Conservation (phyloP, 2,797 vertebrate genomes). For the Mustela erminea region DNA sequence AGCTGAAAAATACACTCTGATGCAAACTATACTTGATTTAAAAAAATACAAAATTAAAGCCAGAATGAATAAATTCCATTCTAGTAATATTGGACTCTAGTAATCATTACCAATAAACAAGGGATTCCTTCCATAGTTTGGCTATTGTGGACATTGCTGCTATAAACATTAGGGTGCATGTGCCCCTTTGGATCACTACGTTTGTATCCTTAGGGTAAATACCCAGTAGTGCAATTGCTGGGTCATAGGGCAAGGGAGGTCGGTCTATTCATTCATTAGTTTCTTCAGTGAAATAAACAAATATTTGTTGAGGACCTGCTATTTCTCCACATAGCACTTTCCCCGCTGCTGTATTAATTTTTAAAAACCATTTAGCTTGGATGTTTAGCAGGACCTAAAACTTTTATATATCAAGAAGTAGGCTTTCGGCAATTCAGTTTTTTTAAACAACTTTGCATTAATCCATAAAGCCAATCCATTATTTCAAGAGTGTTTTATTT, state of each 20-base stretch:
- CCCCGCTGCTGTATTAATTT: neutral
- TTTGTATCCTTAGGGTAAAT: too few species aligned
- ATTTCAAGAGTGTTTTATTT: slow-evolving; percentile 26
- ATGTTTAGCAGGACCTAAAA: neutral
- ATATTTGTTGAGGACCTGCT: neutral
- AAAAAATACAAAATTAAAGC: neutral
- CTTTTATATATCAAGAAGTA: neutral
- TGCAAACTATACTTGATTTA: neutral
- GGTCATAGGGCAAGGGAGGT: neutral
- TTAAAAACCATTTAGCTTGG: neutral
- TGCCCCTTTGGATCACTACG: too few species aligned
- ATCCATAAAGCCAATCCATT: neutral
- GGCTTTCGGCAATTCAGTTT: neutral
- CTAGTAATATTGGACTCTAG: neutral
- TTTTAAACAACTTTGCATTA: slow-evolving; percentile 22
- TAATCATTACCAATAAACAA: neutral
- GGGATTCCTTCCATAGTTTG: too few species aligned
- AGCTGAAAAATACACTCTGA: neutral
- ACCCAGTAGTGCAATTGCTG: too few species aligned
- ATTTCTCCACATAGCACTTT: neutral
- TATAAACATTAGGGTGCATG: too few species aligned
- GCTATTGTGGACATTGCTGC: too few species aligned
- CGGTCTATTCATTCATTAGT: neutral
- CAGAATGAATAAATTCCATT: neutral
- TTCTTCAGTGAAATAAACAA: neutral